Evolutionary conservation across 2,113 vertebrate species (phyloP).

Genomic region (Panthera leo): DNA sequence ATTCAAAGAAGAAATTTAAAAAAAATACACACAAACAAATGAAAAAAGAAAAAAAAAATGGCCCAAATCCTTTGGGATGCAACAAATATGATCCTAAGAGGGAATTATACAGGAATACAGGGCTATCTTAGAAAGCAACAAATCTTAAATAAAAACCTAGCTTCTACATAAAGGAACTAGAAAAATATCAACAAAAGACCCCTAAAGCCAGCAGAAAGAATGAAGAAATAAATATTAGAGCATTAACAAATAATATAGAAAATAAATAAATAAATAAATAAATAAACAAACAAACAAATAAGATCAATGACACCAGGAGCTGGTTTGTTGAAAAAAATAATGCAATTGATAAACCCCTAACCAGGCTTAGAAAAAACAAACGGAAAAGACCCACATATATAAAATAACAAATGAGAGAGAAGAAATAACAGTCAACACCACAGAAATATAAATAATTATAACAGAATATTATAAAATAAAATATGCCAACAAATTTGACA

Average conservation of each 20-base stretch:
- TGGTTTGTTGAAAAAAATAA: background rate
- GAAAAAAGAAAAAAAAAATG: background rate
- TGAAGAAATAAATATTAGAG: background rate
- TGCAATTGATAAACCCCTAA: background rate
- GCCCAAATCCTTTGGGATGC: too few species aligned
- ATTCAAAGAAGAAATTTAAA: background rate
- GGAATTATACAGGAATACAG: background rate
- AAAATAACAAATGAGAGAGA: too few species aligned
- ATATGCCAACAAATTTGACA: too few species aligned
- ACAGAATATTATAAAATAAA: too few species aligned
- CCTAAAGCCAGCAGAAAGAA: background rate
- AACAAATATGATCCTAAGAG: background rate
- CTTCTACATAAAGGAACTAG: background rate
- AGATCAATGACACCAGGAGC: background rate
- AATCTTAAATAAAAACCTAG: background rate
- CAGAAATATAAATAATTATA: too few species aligned
- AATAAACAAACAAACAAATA: background rate
- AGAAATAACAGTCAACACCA: too few species aligned
- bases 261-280: background rate
- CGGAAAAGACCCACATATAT: background rate
- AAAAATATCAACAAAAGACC: background rate
- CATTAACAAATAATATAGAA: too few species aligned
- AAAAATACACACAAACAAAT: background rate
- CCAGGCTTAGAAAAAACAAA: background rate
- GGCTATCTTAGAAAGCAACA: background rate